Percentiles rank a stretch among this genome's conserved stretches.
Evolutionary conservation across 1,140 invertebrate genomes (phyloP).

Genomic region (Neotoxoptera formosana): DNA sequence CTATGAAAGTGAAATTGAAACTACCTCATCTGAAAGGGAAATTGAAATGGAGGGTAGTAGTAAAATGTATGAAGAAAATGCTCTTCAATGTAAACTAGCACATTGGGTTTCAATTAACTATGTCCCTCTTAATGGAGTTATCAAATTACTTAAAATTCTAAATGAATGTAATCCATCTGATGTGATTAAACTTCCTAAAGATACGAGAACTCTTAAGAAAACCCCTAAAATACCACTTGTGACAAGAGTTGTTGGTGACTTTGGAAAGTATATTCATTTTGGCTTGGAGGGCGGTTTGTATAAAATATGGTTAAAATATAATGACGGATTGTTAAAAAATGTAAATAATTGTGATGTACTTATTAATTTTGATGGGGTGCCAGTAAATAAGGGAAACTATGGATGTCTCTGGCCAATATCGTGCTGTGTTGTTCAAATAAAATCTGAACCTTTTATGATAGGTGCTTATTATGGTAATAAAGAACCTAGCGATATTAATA

Average conservation of each 20-base stretch:
- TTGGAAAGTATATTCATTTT: conserved; percentile 2
- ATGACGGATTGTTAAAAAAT: not conserved
- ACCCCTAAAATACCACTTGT: not conserved
- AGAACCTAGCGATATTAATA: not conserved
- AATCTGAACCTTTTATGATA: not conserved
- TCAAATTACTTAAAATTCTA: not conserved
- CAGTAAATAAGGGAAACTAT: not conserved
- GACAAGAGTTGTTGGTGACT: not conserved
- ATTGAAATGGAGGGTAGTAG: not conserved
- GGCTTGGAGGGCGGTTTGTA: not conserved
- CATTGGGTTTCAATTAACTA: not conserved
- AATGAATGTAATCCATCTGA: not conserved
- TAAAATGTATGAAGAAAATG: not conserved
- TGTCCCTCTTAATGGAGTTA: not conserved
- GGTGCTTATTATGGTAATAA: not conserved
- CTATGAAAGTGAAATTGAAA: not conserved
- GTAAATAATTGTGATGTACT: not conserved
- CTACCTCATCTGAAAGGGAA: not conserved
- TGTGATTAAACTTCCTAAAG: not conserved
- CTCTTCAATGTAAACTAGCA: not conserved
- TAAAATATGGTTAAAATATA: not conserved
- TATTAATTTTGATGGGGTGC: not conserved
- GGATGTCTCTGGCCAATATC: not conserved
- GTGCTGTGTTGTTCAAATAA: not conserved
- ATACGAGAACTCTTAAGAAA: not conserved